These are phyloP conservation scores for Gobiocypris rarus DNA, from an alignment of 2,113 vertebrate genomes.

Conservation along the genomic window DNA sequence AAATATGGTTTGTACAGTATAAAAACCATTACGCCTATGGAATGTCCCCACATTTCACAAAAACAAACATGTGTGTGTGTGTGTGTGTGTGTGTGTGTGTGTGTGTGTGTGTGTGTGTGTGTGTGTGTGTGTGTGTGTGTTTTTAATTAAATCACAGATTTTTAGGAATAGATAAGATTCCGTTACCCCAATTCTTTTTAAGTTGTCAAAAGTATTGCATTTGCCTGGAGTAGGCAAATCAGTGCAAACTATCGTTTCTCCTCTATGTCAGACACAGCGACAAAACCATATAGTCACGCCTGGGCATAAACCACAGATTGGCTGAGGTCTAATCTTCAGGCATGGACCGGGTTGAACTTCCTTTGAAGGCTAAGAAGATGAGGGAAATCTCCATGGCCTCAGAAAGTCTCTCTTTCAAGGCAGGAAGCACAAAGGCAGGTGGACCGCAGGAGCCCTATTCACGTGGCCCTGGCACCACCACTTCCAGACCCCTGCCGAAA, in stretches of 20 bases:
- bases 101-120: no score
- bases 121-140: no score
- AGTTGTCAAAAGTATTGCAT: background rate
- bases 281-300: conserved; percentile 58
- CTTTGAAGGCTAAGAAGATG: conserved; percentile 75
- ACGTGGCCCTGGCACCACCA: conserved; percentile 34
- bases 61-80: no score
- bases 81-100: no score
- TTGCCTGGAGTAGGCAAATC: background rate
- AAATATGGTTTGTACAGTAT: no score
- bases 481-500: conserved; percentile 44
- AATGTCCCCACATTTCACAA: no score
- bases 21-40: no score
- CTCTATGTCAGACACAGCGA: background rate
- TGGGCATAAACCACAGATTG: conserved; percentile 61
- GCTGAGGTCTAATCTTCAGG: conserved; percentile 68
- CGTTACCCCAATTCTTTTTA: no score
- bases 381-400: conserved; percentile 66
- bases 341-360: conserved; percentile 67
- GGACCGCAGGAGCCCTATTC: conserved; percentile 45
- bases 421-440: conserved; percentile 51
- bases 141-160: no score
- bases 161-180: no score
- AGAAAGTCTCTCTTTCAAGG: conserved; percentile 55
- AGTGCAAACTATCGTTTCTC: conserved; percentile 37